Evolutionary conservation across 1,140 invertebrate species (phyloP), one percentile per base, ranked within the genome.

Genomic region (Cotesia vestalis): DNA sequence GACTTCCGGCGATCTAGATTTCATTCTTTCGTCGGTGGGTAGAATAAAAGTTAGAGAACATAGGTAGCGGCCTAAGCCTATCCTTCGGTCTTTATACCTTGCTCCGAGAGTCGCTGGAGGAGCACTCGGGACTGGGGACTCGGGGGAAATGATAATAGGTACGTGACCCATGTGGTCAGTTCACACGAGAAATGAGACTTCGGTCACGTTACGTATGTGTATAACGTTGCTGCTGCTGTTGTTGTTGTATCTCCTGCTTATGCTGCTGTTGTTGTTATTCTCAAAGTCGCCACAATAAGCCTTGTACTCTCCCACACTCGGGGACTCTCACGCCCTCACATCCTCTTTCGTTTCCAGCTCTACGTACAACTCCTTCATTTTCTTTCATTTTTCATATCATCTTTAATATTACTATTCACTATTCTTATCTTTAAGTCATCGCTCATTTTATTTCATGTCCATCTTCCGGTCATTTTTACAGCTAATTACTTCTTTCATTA

Each of bases 121-220:
- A 46, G 40, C 40, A 46, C 40, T 46, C 40, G 34, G n/a, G 34
- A 66, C n/a, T 59, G 12, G 52, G 51, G 36, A 60, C 60, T 17
- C 60, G 52, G 78, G 83, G 84, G 81, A 85, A 85, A 87, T 86
- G 86, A 86, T 87, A 86, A 87, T 87, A 87, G 82, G 83, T 84
- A 87, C 85, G 85, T 87, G 85, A 87, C 85, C 85, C 84, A 82
- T 85, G 85, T 87, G 85, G 85, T 87, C 85, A 87, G 85, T 87
- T 87, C 85, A 87, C 85, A 87, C 85, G 85, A 86, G 84, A 84
- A 84, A 86, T 81, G 80, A 82, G 81, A 83, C 79, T 79, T 73
- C 66, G 72, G 68, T 52, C 53, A 72, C 70, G 17, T 66, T 70
- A 59, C 40, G 40, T 46, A 27, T 27, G 62, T 64, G 14, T 27